Percentiles rank a stretch among this genome's conserved stretches.
These are phyloP conservation scores for Cynoglossus semilaevis DNA, from an alignment of 2,113 vertebrate species.

Conservation along the genomic window DNA sequence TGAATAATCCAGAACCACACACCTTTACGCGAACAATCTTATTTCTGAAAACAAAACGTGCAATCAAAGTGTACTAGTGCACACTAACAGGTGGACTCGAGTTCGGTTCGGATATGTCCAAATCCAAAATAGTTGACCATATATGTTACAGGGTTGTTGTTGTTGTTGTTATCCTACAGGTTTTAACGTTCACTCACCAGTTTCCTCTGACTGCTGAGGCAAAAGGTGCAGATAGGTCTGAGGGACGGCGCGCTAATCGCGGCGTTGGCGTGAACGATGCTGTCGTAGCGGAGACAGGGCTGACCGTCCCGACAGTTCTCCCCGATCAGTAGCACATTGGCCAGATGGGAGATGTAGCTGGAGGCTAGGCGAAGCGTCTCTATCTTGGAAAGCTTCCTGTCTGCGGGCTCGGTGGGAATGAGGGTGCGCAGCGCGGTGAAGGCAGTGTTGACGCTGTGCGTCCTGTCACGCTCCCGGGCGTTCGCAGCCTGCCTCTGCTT, in stretches of 20 bases:
- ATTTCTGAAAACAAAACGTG: too few species aligned
- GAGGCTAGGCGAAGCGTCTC: slow-evolving; percentile 88
- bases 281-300: slow-evolving; percentile 77
- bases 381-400: slow-evolving; percentile 88
- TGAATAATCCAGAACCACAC: neutral
- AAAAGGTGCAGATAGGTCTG: slow-evolving; percentile 89
- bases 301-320: slow-evolving; percentile 75
- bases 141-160: too few species aligned
- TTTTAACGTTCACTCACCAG: slow-evolving; percentile 71
- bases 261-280: slow-evolving; percentile 63
- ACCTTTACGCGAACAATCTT: too few species aligned
- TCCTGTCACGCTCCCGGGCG: slow-evolving; percentile 85
- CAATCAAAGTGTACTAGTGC: too few species aligned
- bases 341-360: slow-evolving; percentile 89
- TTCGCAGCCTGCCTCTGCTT: slow-evolving; percentile 87
- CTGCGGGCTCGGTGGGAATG: slow-evolving; percentile 85
- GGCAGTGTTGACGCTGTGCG: slow-evolving; percentile 88
- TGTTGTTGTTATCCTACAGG: neutral
- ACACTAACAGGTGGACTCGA: too few species aligned
- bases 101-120: too few species aligned
- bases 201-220: slow-evolving; percentile 85
- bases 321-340: slow-evolving; percentile 82
- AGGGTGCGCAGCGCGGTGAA: slow-evolving; percentile 85
- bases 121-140: too few species aligned
- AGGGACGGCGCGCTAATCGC: slow-evolving; percentile 61